Conservation (phyloP, 2,113 vertebrate genomes). For the Tenrec ecaudatus region DNA sequence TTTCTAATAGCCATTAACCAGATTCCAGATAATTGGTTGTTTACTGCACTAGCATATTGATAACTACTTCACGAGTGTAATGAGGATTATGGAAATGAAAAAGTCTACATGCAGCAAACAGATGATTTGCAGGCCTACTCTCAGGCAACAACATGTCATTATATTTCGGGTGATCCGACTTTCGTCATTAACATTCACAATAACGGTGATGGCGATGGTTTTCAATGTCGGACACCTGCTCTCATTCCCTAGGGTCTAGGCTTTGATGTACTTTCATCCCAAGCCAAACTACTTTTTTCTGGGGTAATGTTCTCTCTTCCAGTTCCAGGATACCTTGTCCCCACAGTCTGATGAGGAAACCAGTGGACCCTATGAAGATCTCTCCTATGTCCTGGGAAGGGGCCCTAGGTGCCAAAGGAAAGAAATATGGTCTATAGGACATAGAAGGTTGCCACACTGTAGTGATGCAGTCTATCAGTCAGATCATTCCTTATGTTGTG, state of each 20-base stretch:
- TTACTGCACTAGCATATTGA: background rate
- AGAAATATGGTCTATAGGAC: background rate
- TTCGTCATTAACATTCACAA: constrained; percentile 17
- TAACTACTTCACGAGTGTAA: background rate
- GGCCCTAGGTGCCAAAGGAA: background rate
- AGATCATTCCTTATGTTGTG: background rate
- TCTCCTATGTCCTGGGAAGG: background rate
- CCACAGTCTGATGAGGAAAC: background rate
- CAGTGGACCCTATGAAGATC: background rate
- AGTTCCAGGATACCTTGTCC: background rate
- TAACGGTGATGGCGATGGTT: background rate
- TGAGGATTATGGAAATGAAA: background rate
- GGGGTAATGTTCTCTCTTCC: background rate
- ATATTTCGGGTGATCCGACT: background rate
- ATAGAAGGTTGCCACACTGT: accelerated
- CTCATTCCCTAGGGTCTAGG: background rate
- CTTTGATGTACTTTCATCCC: background rate
- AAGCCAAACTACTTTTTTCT: constrained; percentile 32
- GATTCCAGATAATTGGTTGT: background rate
- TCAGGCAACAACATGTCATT: background rate
- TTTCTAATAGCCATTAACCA: constrained; percentile 12
- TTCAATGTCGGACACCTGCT: background rate
- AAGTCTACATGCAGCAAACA: background rate
- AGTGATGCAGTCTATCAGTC: background rate
- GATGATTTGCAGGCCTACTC: background rate